phyloP scores from a whole-genome alignment of 2,797 vertebrate species.

The Phalanger gymnotis region DNA sequence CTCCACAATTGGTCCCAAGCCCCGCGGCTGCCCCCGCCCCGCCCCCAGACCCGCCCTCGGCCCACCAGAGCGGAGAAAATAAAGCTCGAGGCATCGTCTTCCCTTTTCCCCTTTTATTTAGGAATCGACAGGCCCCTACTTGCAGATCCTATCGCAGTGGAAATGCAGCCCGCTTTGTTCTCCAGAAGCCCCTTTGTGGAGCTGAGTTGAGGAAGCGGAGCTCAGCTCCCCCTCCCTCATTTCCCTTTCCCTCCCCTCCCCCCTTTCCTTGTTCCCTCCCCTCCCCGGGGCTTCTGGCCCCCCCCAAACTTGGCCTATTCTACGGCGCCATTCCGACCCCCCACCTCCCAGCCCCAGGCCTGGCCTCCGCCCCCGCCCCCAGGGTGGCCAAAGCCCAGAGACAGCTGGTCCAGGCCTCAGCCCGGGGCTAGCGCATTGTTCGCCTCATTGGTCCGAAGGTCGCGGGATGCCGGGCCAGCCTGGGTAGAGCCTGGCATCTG shows the following conservation, averaged over 20 bases:
- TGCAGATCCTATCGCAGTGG: not conserved
- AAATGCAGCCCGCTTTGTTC: not conserved
- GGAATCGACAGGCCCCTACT: not conserved
- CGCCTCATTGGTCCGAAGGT: constrained; percentile 79
- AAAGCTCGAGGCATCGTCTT: not conserved
- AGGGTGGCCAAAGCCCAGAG: constrained; percentile 64
- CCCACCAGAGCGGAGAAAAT: not conserved
- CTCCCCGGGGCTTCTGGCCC: constrained; percentile 67
- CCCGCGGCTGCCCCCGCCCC: not conserved
- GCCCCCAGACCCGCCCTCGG: not conserved
- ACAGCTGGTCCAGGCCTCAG: not conserved
- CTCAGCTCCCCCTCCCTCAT: not conserved
- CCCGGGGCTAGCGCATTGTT: constrained; percentile 81
- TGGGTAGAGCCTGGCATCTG: constrained; percentile 52
- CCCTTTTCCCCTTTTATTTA: constrained; percentile 1
- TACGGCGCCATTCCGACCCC: constrained; percentile 16
- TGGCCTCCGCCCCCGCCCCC: constrained; percentile 67
- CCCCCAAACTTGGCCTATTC: constrained; percentile 47
- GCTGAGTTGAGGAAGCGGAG: not conserved
- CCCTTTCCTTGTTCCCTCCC: not conserved
- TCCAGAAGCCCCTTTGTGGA: not conserved
- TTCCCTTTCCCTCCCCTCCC: not conserved
- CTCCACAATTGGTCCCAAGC: not conserved
- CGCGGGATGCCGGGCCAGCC: constrained; percentile 73
- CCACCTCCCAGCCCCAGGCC: constrained; percentile 60